phyloP scores from a whole-genome alignment of 2,888 invertebrate genomes.

The Dryobotodes eremita region DNA sequence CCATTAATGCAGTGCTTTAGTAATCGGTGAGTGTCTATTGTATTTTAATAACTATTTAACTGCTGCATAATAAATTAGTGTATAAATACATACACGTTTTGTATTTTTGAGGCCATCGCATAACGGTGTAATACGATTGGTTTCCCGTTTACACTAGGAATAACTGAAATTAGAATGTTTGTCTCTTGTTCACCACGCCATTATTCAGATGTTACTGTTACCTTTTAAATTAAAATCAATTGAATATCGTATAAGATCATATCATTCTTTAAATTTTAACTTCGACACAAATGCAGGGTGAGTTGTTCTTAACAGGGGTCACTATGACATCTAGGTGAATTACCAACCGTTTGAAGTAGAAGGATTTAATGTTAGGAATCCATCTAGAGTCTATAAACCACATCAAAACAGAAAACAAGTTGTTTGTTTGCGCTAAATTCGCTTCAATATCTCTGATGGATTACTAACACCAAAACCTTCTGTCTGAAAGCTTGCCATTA shows the following conservation, averaged over 20 bases:
- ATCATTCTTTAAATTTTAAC: conserved; percentile 8
- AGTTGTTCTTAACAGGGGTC: not conserved
- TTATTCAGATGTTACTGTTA: conserved; percentile 1
- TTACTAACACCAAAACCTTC: not conserved
- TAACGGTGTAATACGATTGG: not conserved
- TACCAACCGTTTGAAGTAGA: not conserved
- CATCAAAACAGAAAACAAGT: not conserved
- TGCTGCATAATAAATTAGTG: not conserved
- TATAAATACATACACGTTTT: conserved; percentile 1
- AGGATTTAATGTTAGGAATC: not conserved
- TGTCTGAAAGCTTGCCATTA: not conserved
- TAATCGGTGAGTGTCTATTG: not conserved
- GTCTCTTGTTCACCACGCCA: not conserved
- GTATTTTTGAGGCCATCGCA: conserved; percentile 17
- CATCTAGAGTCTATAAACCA: too few species aligned
- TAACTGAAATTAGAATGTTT: conserved; percentile 36
- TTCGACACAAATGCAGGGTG: not conserved
- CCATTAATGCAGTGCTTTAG: not conserved
- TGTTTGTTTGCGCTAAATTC: not conserved
- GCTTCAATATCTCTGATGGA: not conserved
- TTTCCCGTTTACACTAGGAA: conserved; percentile 6
- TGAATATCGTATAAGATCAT: not conserved
- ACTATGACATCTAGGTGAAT: not conserved
- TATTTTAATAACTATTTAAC: conserved; percentile 9
- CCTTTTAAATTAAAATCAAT: conserved; percentile 16